These are phyloP conservation scores for Parazoanthus swiftii DNA, from an alignment of 92 coral and sea anemone species.

Conservation along the genomic window DNA sequence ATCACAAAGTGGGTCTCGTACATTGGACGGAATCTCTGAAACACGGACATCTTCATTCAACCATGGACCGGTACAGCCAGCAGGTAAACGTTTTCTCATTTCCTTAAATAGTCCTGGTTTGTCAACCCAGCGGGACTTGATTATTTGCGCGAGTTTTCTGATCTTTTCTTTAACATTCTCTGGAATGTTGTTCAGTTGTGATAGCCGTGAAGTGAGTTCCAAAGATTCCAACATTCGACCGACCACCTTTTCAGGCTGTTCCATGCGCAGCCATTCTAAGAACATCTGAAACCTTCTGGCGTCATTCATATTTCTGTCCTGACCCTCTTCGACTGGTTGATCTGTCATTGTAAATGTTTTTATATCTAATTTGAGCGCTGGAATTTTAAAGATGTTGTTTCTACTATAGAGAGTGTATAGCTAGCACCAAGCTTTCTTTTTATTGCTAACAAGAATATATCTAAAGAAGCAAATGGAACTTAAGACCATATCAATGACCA, in stretches of 20 bases:
- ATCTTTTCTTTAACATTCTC: background rate
- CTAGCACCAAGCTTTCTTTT: no score
- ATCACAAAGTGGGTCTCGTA: background rate
- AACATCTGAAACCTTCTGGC: background rate
- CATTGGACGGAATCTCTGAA: background rate
- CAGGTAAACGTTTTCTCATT: background rate
- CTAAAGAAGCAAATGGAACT: no score
- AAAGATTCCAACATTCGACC: background rate
- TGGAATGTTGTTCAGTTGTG: background rate
- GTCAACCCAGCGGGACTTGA: background rate
- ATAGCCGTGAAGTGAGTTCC: background rate
- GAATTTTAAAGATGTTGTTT: background rate
- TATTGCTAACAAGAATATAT: no score
- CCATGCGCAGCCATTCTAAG: background rate
- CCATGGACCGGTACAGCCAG: conserved; percentile 23
- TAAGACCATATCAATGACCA: no score
- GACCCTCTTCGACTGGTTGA: background rate
- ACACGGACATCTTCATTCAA: background rate
- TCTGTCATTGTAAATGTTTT: background rate
- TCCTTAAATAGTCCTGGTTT: background rate
- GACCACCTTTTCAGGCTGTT: background rate
- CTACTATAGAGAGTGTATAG: background rate
- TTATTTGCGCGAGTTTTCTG: background rate
- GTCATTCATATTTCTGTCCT: background rate
- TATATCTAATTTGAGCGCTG: background rate